Evolutionary conservation across 2,888 invertebrate genomes (phyloP).

Genomic region (Venustoraphidia nigricollis): DNA sequence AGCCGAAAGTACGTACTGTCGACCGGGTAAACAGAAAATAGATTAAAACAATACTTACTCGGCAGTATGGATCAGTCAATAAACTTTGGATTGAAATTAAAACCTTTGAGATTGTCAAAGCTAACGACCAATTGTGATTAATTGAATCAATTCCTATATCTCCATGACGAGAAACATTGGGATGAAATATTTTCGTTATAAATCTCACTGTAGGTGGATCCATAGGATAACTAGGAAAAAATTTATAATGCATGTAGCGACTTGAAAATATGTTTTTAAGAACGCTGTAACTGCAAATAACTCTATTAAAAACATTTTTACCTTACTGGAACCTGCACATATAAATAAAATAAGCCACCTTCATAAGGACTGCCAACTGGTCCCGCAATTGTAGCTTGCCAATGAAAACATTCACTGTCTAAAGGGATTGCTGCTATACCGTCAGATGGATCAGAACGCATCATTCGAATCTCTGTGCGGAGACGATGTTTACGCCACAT

Average conservation of each 20-base stretch:
- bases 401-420: conserved; percentile 70
- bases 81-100: conserved; percentile 77
- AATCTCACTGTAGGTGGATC: conserved; percentile 82
- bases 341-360: conserved; percentile 82
- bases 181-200: conserved; percentile 84
- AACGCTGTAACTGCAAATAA: too few species aligned
- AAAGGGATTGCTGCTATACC: conserved; percentile 72
- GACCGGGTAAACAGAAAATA: too few species aligned
- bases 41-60: conserved; percentile 33
- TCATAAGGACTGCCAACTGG: conserved; percentile 89
- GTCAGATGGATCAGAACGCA: conserved; percentile 66
- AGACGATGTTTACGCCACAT: conserved; percentile 71
- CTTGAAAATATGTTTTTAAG: too few species aligned
- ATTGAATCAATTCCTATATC: conserved; percentile 93
- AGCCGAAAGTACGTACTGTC: too few species aligned
- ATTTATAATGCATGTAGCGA: not conserved
- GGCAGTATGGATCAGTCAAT: conserved; percentile 78
- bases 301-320: conserved; percentile 22
- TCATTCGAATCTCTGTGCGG: conserved; percentile 53
- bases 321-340: conserved; percentile 75
- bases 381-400: conserved; percentile 88
- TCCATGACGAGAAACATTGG: conserved; percentile 87
- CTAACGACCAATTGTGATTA: conserved; percentile 92
- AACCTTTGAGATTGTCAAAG: conserved; percentile 78
- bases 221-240: conserved; percentile 60